phyloP scores from a whole-genome alignment of 92 coral and sea anemone species.

The Blastomussa wellsi region DNA sequence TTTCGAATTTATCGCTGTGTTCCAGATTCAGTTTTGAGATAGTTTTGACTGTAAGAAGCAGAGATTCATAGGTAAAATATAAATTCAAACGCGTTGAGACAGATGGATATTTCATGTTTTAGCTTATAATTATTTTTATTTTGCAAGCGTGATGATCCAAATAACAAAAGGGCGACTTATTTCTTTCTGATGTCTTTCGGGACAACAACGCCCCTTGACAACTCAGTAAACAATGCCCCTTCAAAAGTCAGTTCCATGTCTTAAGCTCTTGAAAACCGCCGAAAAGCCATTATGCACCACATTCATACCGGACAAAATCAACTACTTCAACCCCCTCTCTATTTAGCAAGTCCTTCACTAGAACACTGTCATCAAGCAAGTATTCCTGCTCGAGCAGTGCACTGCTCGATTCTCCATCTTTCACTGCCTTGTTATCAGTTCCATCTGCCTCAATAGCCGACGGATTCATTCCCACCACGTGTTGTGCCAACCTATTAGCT shows the following conservation, averaged over 20 bases:
- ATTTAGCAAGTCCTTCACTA: constrained; percentile 75
- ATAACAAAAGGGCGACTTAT: not conserved
- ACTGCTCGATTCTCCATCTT: constrained; percentile 39
- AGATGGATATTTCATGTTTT: not conserved
- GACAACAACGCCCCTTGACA: not conserved
- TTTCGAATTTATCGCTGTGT: too few species aligned
- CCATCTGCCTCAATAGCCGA: constrained; percentile 58
- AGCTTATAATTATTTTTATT: not conserved
- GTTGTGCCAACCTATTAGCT: constrained; percentile 80
- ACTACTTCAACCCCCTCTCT: constrained; percentile 69
- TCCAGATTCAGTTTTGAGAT: too few species aligned
- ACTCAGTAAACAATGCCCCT: not conserved
- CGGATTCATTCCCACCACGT: constrained; percentile 96
- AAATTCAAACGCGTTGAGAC: not conserved
- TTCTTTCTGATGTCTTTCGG: not conserved
- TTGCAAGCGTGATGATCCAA: not conserved
- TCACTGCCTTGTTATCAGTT: constrained; percentile 24
- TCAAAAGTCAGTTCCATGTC: too few species aligned
- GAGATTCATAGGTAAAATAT: too few species aligned
- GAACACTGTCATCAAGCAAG: constrained; percentile 69
- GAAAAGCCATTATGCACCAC: constrained; percentile 55
- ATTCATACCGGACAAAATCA: constrained; percentile 92
- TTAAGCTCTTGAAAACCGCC: too few species aligned
- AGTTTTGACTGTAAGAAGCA: too few species aligned
- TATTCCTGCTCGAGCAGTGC: constrained; percentile 84